These are phyloP conservation scores for Brachionus sp. DNA, from an alignment of 1,140 invertebrate genomes.

Conservation along the genomic window DNA sequence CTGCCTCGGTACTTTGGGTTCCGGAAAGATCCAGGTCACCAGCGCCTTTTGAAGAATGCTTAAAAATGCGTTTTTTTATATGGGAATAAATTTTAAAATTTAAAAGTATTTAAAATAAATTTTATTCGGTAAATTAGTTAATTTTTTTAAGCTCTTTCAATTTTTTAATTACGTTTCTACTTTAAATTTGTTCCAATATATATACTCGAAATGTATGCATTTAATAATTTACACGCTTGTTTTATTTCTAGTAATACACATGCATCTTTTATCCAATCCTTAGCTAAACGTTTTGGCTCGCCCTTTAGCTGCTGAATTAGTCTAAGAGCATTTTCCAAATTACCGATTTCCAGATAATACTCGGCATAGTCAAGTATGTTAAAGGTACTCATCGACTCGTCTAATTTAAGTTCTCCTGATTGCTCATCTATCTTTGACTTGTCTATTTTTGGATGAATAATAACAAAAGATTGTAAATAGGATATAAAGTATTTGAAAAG, in stretches of 20 bases:
- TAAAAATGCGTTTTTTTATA: no score
- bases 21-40: no score
- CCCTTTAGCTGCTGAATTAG: constrained; percentile 86
- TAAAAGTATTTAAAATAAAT: background rate
- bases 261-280: constrained; percentile 80
- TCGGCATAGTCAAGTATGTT: constrained; percentile 80
- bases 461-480: constrained; percentile 71
- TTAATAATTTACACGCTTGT: constrained; percentile 64
- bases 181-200: constrained; percentile 41
- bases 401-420: constrained; percentile 58
- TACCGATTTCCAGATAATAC: constrained; percentile 73
- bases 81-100: background rate
- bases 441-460: constrained; percentile 58
- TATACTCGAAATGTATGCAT: constrained; percentile 30
- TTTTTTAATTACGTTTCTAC: background rate
- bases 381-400: constrained; percentile 70
- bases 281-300: constrained; percentile 73
- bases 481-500: constrained; percentile 79
- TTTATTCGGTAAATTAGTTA: background rate
- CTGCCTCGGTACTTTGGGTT: no score
- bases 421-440: constrained; percentile 58
- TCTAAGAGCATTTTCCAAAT: constrained; percentile 75
- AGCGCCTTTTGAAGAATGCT: no score
- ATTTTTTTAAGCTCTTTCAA: background rate
- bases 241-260: constrained; percentile 79